Evolutionary conservation across 2,113 vertebrate genomes (phyloP).

Genomic region (Alethe diademata): DNA sequence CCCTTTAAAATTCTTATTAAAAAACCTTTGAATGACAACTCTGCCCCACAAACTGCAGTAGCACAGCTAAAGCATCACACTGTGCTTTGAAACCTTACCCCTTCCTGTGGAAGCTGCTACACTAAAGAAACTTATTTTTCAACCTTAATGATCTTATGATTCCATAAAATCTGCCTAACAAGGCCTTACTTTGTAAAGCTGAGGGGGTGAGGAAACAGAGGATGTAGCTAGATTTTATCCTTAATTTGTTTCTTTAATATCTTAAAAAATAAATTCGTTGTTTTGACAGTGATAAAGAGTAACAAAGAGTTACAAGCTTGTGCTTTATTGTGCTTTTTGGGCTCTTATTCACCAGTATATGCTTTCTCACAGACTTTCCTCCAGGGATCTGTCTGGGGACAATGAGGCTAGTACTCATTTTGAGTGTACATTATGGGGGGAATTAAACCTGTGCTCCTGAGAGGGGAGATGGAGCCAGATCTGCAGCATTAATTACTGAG

Average conservation of each 20-base stretch:
- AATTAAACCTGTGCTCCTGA: constrained; percentile 27
- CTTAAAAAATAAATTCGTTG: background rate
- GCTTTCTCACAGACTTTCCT: constrained; percentile 29
- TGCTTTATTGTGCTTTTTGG: background rate
- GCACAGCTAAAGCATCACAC: background rate
- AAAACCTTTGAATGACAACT: background rate
- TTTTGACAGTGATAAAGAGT: background rate
- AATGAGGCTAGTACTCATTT: background rate
- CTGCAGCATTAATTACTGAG: constrained; percentile 6
- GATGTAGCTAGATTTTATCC: background rate
- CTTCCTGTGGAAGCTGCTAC: background rate
- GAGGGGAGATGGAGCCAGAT: background rate
- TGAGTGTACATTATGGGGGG: background rate
- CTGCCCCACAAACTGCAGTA: background rate
- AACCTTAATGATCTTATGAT: background rate
- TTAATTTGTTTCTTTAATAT: background rate
- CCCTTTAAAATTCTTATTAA: background rate
- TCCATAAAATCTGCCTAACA: background rate
- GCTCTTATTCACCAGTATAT: background rate
- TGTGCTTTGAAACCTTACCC: background rate
- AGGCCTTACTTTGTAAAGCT: background rate
- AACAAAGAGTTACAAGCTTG: background rate
- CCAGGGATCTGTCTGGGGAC: constrained; percentile 28
- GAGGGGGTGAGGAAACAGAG: background rate
- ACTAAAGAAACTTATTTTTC: background rate